phyloP scores from a whole-genome alignment of 2,888 invertebrate genomes.

The Drosophila austrosaltans region DNA sequence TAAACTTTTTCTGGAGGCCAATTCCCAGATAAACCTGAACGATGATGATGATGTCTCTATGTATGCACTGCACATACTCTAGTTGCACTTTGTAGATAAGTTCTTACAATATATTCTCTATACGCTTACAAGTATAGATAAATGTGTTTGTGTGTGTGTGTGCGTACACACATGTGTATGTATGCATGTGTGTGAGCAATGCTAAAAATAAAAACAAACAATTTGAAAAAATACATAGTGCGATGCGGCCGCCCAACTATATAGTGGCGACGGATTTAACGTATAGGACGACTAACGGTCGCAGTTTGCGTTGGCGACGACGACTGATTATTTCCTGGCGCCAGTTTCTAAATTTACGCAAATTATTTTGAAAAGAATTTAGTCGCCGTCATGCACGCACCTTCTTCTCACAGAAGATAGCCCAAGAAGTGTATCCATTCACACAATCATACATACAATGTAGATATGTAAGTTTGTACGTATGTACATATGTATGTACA shows the following conservation, averaged over 20 bases:
- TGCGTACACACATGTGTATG: constrained; percentile 24
- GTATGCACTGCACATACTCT: too few relatives aligned
- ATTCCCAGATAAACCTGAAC: constrained; percentile 22
- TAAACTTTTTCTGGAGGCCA: constrained; percentile 6
- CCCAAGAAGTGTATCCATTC: constrained; percentile 2
- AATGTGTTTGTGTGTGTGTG: not conserved
- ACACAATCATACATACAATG: not conserved
- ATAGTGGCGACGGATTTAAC: constrained; percentile 44
- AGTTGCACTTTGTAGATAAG: not conserved
- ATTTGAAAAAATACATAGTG: constrained; percentile 45
- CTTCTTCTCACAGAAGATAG: constrained; percentile 39
- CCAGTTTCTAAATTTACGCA: constrained; percentile 82
- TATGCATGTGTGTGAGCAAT: constrained; percentile 25
- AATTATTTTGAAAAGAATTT: constrained; percentile 80
- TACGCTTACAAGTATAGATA: constrained; percentile 6
- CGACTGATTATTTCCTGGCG: constrained; percentile 82
- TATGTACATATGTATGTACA: constrained; percentile 14
- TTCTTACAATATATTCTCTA: not conserved
- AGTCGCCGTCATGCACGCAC: constrained; percentile 65
- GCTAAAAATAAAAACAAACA: constrained; percentile 52
- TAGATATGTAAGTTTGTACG: constrained; percentile 27
- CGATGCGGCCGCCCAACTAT: constrained; percentile 44
- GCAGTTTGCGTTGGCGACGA: constrained; percentile 67
- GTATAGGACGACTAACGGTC: constrained; percentile 37
- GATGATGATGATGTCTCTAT: constrained; percentile 22